A percentile compares a stretch with the other conserved stretches of the same genome.
These are phyloP conservation scores for Brachyistius frenatus DNA, from an alignment of 2,113 vertebrate genomes.

Conservation along the genomic window DNA sequence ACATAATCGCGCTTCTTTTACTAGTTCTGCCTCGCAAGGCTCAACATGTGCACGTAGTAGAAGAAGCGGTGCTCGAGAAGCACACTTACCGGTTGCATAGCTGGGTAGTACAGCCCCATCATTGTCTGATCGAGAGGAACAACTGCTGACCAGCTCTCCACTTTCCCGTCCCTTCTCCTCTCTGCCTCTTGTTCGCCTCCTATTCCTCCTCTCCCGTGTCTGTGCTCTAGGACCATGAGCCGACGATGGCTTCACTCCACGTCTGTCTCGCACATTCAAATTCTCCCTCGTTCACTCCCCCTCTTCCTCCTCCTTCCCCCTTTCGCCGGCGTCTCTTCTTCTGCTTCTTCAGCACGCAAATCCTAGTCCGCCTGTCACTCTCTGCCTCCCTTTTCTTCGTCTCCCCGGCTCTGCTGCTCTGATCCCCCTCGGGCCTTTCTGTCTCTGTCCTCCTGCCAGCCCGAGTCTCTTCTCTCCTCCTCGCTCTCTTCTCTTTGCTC, in stretches of 20 bases:
- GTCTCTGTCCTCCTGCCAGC: slow-evolving; percentile 75
- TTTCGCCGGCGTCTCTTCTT: slow-evolving; percentile 56
- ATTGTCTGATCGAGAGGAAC: slow-evolving; percentile 77
- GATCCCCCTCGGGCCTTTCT: slow-evolving; percentile 70
- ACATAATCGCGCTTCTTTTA: not conserved
- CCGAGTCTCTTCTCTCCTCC: slow-evolving; percentile 64
- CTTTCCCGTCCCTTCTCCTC: slow-evolving; percentile 49
- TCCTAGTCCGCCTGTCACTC: slow-evolving; percentile 67
- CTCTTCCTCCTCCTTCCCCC: slow-evolving; percentile 64
- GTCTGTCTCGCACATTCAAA: slow-evolving; percentile 79
- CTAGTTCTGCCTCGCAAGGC: not conserved
- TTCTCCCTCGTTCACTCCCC: slow-evolving; percentile 78
- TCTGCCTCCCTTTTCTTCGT: slow-evolving; percentile 48
- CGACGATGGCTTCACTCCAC: slow-evolving; percentile 70
- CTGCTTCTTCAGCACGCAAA: slow-evolving; percentile 59
- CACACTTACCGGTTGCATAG: slow-evolving; percentile 80
- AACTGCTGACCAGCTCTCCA: slow-evolving; percentile 69
- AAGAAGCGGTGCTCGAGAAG: slow-evolving; percentile 8
- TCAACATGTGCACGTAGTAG: slow-evolving; percentile 3
- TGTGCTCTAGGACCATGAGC: slow-evolving; percentile 77
- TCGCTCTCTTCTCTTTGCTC: slow-evolving; percentile 62
- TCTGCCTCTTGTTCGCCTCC: slow-evolving; percentile 52
- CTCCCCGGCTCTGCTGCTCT: slow-evolving; percentile 61
- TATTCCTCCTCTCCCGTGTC: slow-evolving; percentile 61
- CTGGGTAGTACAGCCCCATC: slow-evolving; percentile 84